These are phyloP conservation scores for Xestobium rufovillosum DNA, from an alignment of 2,888 invertebrate genomes.

Conservation along the genomic window DNA sequence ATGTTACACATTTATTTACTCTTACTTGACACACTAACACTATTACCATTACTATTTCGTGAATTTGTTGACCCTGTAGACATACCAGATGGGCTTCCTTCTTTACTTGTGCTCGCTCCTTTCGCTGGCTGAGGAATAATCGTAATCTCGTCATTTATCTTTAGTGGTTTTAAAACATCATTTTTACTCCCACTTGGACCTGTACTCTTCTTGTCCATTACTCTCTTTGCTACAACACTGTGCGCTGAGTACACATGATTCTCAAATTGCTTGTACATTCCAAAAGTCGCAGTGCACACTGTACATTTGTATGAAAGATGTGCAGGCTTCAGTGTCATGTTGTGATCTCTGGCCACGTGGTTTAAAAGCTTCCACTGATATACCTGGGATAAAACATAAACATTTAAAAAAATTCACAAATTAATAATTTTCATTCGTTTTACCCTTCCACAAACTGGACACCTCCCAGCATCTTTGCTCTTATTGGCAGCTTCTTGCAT, in stretches of 20 bases:
- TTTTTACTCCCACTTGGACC: conserved; percentile 37
- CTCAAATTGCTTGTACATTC: conserved; percentile 92
- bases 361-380: conserved; percentile 90
- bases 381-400: conserved; percentile 54
- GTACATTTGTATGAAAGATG: conserved; percentile 93
- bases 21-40: neutral
- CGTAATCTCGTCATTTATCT: conserved; percentile 84
- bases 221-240: conserved; percentile 80
- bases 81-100: conserved; percentile 26
- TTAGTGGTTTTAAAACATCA: conserved; percentile 71
- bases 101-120: conserved; percentile 28
- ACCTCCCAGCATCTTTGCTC: conserved; percentile 88
- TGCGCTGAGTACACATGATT: conserved; percentile 91
- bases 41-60: conserved; percentile 22
- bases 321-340: conserved; percentile 84
- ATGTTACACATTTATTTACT: too few relatives aligned
- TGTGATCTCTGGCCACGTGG: conserved; percentile 88
- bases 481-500: conserved; percentile 95
- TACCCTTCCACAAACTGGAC: conserved; percentile 92
- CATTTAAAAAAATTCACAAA: conserved; percentile 56
- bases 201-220: conserved; percentile 64
- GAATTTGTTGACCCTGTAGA: conserved; percentile 24
- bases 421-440: conserved; percentile 33
- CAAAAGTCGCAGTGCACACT: conserved; percentile 89
- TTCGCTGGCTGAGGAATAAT: conserved; percentile 78